Evolutionary conservation across 2,113 vertebrate genomes (phyloP).

Genomic region (Cnemophilus loriae): DNA sequence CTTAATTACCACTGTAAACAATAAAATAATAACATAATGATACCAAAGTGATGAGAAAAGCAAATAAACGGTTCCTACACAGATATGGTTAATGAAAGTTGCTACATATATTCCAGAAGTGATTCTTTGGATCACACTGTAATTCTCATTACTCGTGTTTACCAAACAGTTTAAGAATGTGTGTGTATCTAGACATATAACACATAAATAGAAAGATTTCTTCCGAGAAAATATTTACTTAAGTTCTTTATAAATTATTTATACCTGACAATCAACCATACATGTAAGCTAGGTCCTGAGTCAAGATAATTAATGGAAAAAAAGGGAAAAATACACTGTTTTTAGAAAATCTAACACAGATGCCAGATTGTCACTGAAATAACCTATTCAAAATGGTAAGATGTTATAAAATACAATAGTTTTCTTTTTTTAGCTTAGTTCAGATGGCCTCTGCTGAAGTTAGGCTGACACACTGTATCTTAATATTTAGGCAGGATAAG

Average conservation of each 20-base stretch:
- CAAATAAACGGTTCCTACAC: background rate
- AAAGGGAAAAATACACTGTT: background rate
- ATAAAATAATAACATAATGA: background rate
- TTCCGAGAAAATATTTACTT: background rate
- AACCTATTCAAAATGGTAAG: background rate
- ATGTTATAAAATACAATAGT: background rate
- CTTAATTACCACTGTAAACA: background rate
- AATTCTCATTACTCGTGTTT: background rate
- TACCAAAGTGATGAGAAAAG: background rate
- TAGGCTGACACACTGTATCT: background rate
- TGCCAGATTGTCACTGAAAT: background rate
- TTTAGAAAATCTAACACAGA: background rate
- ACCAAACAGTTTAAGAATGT: background rate
- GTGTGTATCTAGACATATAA: background rate
- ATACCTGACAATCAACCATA: background rate
- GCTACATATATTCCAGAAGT: background rate
- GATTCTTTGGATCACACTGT: background rate
- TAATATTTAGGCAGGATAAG: background rate
- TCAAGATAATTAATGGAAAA: background rate
- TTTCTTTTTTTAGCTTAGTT: background rate
- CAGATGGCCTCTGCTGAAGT: background rate
- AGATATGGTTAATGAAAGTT: background rate
- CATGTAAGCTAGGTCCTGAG: background rate
- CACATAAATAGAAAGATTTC: background rate
- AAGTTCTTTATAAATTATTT: background rate